phyloP scores from a whole-genome alignment of 2,113 vertebrate genomes.

The Progne subis region DNA sequence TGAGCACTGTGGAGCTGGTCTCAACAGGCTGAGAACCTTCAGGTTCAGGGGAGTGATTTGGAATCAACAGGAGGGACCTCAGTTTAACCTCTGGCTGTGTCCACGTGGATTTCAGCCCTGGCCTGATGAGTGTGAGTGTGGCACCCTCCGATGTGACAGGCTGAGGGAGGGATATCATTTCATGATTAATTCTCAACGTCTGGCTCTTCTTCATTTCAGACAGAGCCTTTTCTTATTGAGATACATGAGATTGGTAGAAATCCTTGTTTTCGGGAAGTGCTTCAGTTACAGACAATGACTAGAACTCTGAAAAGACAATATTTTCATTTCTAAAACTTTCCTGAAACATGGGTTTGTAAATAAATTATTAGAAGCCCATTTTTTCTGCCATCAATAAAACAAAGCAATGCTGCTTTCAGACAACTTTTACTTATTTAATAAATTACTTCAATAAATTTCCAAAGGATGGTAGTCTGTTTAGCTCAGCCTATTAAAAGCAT shows the following conservation, averaged over 20 bases:
- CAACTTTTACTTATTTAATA: constrained; percentile 68
- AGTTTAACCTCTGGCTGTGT: neutral
- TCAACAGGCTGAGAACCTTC: neutral
- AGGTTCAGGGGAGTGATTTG: neutral
- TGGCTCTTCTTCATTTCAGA: neutral
- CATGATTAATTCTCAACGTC: constrained; percentile 13
- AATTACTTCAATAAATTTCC: constrained; percentile 76
- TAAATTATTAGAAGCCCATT: neutral
- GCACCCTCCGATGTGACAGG: neutral
- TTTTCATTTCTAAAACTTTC: neutral
- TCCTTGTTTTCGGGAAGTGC: neutral
- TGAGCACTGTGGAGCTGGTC: neutral
- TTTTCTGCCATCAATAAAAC: constrained; percentile 41
- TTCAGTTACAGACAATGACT: neutral
- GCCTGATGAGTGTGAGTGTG: neutral
- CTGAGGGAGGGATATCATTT: neutral
- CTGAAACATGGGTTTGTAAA: neutral
- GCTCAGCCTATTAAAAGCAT: constrained; percentile 79
- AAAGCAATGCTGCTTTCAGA: constrained; percentile 39
- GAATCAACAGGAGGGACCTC: neutral
- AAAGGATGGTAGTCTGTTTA: constrained; percentile 78
- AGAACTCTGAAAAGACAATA: neutral
- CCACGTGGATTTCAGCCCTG: neutral
- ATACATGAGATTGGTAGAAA: neutral
- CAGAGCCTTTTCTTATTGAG: neutral